These are phyloP conservation scores for Limosa lapponica DNA, from an alignment of 2,797 vertebrate species.

Conservation along the genomic window DNA sequence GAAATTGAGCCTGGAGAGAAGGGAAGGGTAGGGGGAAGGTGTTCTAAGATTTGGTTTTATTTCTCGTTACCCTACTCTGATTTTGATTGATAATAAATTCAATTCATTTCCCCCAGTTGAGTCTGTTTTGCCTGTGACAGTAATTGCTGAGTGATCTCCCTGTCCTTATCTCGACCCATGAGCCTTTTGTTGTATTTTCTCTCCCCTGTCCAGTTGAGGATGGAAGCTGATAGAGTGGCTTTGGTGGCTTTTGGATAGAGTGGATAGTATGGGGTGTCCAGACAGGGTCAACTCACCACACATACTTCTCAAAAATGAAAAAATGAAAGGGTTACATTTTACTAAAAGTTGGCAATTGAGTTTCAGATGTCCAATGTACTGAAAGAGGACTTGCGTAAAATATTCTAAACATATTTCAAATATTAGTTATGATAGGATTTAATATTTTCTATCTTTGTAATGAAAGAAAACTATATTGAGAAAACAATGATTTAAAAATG, in stretches of 20 bases:
- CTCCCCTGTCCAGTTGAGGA: neutral
- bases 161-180: neutral
- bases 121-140: too few relatives aligned
- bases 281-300: neutral
- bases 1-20: neutral
- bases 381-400: neutral
- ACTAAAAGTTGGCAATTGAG: neutral
- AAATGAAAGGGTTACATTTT: neutral
- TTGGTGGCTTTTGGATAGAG: too few relatives aligned
- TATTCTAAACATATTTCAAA: neutral
- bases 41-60: neutral
- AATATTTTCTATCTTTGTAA: neutral
- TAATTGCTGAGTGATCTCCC: neutral
- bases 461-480: neutral
- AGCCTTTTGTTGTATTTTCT: neutral
- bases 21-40: neutral
- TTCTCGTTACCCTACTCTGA: neutral
- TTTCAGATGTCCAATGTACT: neutral
- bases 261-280: neutral
- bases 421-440: neutral
- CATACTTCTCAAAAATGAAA: neutral
- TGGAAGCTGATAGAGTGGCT: neutral
- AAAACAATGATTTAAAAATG: neutral
- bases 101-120: neutral
- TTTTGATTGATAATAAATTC: neutral